phyloP scores from a whole-genome alignment of 2,888 invertebrate genomes.

The Ochropacha duplaris region DNA sequence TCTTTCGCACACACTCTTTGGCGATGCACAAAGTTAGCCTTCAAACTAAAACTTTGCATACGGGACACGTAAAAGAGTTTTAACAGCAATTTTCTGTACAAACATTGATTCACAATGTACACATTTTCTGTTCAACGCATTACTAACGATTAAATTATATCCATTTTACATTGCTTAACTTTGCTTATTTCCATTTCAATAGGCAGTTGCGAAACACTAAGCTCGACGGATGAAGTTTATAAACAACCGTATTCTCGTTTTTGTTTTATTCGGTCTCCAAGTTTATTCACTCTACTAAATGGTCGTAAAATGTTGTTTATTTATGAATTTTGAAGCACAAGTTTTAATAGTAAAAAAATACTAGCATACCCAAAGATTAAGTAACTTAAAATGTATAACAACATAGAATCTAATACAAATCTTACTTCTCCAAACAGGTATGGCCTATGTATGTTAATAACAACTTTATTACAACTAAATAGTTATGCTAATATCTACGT shows the following conservation, averaged over 20 bases:
- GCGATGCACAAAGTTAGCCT: slow-evolving; percentile 55
- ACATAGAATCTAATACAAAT: neutral
- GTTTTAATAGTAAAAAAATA: slow-evolving; percentile 36
- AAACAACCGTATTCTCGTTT: slow-evolving; percentile 30
- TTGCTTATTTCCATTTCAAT: slow-evolving; percentile 13
- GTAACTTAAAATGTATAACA: neutral
- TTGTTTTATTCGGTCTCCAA: slow-evolving; percentile 44
- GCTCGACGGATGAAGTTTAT: slow-evolving; percentile 31
- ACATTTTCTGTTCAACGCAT: slow-evolving; percentile 6
- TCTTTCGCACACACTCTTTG: slow-evolving; percentile 52
- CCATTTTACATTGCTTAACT: slow-evolving; percentile 6
- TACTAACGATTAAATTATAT: slow-evolving; percentile 5
- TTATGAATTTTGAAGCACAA: slow-evolving; percentile 36
- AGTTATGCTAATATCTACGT: neutral
- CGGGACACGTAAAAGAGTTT: slow-evolving; percentile 38
- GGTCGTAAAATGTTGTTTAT: slow-evolving; percentile 46
- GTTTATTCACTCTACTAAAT: slow-evolving; percentile 38
- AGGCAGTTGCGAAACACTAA: slow-evolving; percentile 21
- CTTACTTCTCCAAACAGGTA: neutral
- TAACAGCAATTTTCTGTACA: slow-evolving; percentile 51
- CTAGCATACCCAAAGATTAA: neutral
- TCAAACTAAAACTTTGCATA: slow-evolving; percentile 43
- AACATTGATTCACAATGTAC: slow-evolving; percentile 25
- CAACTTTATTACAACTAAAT: neutral
- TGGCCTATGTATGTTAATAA: neutral